These are phyloP conservation scores for Meta bourneti DNA, from an alignment of 2,888 invertebrate genomes.

Conservation along the genomic window DNA sequence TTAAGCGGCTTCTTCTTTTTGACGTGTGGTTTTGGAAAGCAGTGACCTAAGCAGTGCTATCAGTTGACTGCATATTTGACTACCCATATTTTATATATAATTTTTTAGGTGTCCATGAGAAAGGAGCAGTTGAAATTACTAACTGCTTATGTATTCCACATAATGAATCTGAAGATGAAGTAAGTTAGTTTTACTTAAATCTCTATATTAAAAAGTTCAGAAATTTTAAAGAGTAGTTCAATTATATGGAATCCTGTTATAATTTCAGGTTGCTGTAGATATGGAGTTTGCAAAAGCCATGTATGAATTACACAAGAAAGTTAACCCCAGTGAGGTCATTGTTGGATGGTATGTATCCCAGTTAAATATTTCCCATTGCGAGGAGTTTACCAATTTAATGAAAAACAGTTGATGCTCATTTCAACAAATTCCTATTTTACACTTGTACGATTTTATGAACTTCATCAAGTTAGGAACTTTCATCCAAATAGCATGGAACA, in stretches of 20 bases:
- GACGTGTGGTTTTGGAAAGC: too few species aligned
- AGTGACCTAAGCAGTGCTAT: too few species aligned
- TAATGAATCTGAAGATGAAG: conserved; percentile 95
- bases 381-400: neutral
- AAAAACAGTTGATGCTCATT: neutral
- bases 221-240: neutral
- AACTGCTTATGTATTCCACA: conserved; percentile 99
- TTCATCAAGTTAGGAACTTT: neutral
- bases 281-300: conserved; percentile 97
- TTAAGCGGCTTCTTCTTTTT: too few species aligned
- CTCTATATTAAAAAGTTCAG: neutral
- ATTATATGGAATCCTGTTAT: neutral
- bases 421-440: neutral
- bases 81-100: conserved; percentile 3
- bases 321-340: conserved; percentile 95
- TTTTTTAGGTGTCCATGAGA: conserved; percentile 89
- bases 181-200: conserved; percentile 77
- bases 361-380: neutral
- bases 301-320: conserved; percentile 94
- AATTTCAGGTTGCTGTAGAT: conserved; percentile 94
- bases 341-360: conserved; percentile 92
- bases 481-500: neutral
- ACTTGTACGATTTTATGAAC: neutral
- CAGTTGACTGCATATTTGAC: too few species aligned
- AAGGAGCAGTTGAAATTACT: conserved; percentile 96